Evolutionary conservation across 2,797 vertebrate species (phyloP).

Genomic region (Iguana delicatissima): DNA sequence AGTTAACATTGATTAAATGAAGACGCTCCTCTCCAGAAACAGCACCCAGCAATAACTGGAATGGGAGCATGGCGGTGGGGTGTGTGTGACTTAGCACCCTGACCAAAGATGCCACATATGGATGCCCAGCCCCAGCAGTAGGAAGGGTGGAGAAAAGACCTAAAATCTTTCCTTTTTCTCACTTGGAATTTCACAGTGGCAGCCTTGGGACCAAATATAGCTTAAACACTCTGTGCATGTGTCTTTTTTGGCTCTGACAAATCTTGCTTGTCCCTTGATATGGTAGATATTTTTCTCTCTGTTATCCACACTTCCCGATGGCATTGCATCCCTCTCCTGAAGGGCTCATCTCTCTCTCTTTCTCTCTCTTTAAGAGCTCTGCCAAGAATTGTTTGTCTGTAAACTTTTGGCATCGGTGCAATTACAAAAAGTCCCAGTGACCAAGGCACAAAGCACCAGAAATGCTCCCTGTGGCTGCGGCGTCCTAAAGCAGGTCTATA

Average conservation of each 20-base stretch:
- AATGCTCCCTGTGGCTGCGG: too few species aligned
- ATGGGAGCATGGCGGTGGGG: too few species aligned
- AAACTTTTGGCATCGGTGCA: background rate
- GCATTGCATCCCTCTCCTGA: background rate
- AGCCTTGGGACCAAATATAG: background rate
- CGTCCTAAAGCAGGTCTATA: background rate
- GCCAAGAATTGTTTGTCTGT: slow-evolving; percentile 28
- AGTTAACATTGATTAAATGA: too few species aligned
- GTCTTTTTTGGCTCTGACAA: background rate
- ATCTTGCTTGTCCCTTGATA: background rate
- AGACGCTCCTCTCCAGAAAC: too few species aligned
- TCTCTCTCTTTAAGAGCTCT: background rate
- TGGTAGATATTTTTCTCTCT: background rate
- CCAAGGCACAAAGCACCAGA: slow-evolving; percentile 2
- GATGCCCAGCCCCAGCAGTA: too few species aligned
- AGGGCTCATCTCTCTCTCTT: background rate
- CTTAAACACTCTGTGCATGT: background rate
- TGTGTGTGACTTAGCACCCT: too few species aligned
- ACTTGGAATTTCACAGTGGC: too few species aligned
- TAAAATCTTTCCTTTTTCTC: too few species aligned
- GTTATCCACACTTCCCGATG: background rate
- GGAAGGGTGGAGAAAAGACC: too few species aligned
- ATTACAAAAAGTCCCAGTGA: slow-evolving; percentile 14
- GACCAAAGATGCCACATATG: too few species aligned
- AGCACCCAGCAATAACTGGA: too few species aligned